These are phyloP conservation scores for Rousettus leschenaultii DNA, from an alignment of 2,113 vertebrate genomes.

Conservation along the genomic window DNA sequence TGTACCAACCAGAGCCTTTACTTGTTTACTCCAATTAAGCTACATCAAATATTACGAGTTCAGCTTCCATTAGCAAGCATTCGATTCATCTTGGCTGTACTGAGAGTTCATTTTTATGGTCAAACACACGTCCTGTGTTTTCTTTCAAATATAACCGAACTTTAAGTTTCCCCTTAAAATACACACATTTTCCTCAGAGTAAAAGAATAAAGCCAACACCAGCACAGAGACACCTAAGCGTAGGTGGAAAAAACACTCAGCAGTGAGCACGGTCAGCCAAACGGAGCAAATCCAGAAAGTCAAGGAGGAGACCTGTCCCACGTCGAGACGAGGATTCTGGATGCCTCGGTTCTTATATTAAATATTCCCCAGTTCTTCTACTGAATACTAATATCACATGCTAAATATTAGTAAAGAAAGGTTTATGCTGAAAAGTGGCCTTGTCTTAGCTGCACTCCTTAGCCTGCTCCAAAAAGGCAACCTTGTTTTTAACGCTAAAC, in stretches of 20 bases:
- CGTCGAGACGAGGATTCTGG: not conserved
- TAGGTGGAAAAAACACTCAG: not conserved
- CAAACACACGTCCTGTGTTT: not conserved
- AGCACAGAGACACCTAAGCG: not conserved
- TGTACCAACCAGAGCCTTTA: fast-evolving
- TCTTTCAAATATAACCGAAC: not conserved
- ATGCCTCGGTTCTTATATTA: not conserved
- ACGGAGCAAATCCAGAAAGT: not conserved
- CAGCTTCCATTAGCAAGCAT: not conserved
- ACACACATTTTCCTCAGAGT: not conserved
- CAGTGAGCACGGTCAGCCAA: not conserved
- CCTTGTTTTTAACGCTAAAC: not conserved
- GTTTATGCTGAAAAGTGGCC: not conserved
- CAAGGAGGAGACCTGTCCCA: not conserved
- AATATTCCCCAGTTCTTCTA: not conserved
- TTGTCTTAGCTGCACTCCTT: not conserved
- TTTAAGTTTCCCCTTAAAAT: not conserved
- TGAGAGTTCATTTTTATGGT: not conserved
- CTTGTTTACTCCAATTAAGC: not conserved
- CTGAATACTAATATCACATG: not conserved
- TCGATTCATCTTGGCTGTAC: not conserved
- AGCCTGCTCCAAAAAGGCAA: not conserved
- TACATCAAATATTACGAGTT: too few relatives aligned
- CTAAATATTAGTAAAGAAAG: not conserved
- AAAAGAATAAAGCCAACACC: not conserved